These are phyloP conservation scores for Mallateleia sp. DNA, from an alignment of 2,888 invertebrate genomes.

Conservation along the genomic window DNA sequence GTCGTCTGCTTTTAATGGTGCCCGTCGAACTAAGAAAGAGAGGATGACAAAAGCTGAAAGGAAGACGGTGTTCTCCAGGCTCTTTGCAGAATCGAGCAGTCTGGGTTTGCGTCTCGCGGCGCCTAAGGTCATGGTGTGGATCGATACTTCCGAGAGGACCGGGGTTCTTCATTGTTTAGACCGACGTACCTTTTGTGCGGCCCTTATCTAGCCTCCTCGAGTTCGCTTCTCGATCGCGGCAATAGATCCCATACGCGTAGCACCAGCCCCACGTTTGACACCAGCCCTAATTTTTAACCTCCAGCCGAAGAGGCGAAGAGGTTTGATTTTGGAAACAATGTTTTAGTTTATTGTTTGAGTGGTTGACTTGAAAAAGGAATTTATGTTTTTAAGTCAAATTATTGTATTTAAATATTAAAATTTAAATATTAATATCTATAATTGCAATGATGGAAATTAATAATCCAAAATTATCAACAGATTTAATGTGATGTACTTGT, in stretches of 20 bases:
- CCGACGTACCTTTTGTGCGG: constrained; percentile 34
- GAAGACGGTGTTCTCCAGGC: constrained; percentile 36
- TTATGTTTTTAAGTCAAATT: too few species aligned
- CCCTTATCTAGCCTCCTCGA: constrained; percentile 22
- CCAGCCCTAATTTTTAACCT: too few species aligned
- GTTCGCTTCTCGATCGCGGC: constrained; percentile 14
- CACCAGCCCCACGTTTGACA: too few species aligned
- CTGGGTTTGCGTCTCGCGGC: constrained; percentile 45
- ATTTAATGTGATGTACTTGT: too few species aligned
- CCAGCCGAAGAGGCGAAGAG: too few species aligned
- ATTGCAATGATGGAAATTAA: too few species aligned
- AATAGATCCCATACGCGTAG: constrained; percentile 10
- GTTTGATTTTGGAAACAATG: too few species aligned
- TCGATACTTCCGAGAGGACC: constrained; percentile 57
- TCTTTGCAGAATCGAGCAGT: constrained; percentile 50
- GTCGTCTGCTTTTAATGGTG: constrained; percentile 46
- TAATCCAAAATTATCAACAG: too few species aligned
- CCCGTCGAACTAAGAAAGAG: constrained; percentile 33
- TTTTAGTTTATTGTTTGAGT: too few species aligned
- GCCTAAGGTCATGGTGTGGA: constrained; percentile 66
- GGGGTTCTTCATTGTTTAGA: constrained; percentile 60
- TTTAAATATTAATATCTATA: too few species aligned
- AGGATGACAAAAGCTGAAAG: constrained; percentile 54
- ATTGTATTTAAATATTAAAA: too few species aligned
- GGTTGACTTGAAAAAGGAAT: too few species aligned